Percentiles rank a stretch among this genome's conserved stretches.
These are phyloP conservation scores for Oryzias javanicus DNA, from an alignment of 2,113 vertebrate genomes.

Conservation along the genomic window DNA sequence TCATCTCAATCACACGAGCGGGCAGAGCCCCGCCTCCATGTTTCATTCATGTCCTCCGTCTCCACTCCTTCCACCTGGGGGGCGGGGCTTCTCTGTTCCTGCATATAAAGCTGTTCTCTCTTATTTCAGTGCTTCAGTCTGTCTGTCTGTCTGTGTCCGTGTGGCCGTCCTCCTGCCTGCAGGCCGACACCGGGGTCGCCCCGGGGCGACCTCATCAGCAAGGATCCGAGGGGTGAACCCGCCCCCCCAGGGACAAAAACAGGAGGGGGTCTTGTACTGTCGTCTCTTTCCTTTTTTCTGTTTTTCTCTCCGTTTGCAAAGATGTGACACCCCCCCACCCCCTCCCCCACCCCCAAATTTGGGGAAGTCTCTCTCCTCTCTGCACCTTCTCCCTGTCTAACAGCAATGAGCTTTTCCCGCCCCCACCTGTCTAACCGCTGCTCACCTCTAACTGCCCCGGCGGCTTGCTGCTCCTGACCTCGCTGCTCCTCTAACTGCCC, in stretches of 20 bases:
- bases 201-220: constrained; percentile 67
- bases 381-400: constrained; percentile 43
- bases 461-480: constrained; percentile 48
- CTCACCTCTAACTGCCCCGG: constrained; percentile 17
- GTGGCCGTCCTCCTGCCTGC: constrained; percentile 65
- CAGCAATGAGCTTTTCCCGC: constrained; percentile 10
- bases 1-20: constrained; percentile 41
- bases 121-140: constrained; percentile 78
- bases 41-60: constrained; percentile 62
- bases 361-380: constrained; percentile 58
- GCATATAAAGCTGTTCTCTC: constrained; percentile 75
- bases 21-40: constrained; percentile 61
- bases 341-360: constrained; percentile 60
- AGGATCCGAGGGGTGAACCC: constrained; percentile 55
- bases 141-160: constrained; percentile 75
- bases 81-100: constrained; percentile 45
- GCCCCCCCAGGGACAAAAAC: constrained; percentile 51
- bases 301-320: no score
- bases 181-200: constrained; percentile 58
- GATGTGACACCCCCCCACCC: no score
- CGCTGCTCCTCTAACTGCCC: constrained; percentile 13
- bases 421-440: constrained; percentile 10
- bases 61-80: constrained; percentile 33
- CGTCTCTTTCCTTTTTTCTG: constrained; percentile 54
- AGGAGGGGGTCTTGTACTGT: constrained; percentile 64